Base-by-base conservation (phyloP, 2,888 invertebrate genomes). In the Pteria penguin region DNA sequence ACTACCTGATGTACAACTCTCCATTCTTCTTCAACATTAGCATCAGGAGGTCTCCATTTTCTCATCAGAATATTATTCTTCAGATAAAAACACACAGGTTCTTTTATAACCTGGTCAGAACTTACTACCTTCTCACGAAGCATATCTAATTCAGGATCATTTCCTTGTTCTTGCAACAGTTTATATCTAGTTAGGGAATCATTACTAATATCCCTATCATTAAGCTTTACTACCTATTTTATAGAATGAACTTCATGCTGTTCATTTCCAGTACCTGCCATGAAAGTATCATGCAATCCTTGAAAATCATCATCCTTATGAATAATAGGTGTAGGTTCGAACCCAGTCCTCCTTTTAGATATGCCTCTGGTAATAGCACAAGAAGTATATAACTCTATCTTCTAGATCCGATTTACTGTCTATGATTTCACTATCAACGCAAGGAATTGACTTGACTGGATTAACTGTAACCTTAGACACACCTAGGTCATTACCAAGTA, bases 1-100 rank as follows among this genome's bases (percentile, higher is more conserved):
- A 81, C 79, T 61, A 81, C 75, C 54, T 81, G 74, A 58, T 79
- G 58, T 1, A 75, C 26, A 4, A 74, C 61, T 26, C 33, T 58
- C 78, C 76, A 81, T 61, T 79, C 80, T 8, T 82, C 66, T 29
- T 69, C 57, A 60, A 74, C 54, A 61, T 62, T 26, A 26, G 58
- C 79, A 72, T 77, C 79, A 58, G 68, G 63, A 4, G 77, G 75
- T 65, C 78, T 36, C 74, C 72, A 80, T 67, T 76, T 82, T 67
- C 77, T 76, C 71, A 80, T 82, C 8, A 77, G 32, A 58, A 82
- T 63, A n/a, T 69, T 72, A 68, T 76, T 58, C 18, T 70, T 54
- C 1, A 26, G 24, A 70, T 61, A 76, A 69, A 58, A 82, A 68
- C 76, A 73, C 11, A 77, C 69, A 2, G 75, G 76, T n/a, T 60